Percentiles rank a stretch among this genome's conserved stretches.
These are phyloP conservation scores for Diprion similis DNA, from an alignment of 1,140 invertebrate genomes.

Conservation along the genomic window DNA sequence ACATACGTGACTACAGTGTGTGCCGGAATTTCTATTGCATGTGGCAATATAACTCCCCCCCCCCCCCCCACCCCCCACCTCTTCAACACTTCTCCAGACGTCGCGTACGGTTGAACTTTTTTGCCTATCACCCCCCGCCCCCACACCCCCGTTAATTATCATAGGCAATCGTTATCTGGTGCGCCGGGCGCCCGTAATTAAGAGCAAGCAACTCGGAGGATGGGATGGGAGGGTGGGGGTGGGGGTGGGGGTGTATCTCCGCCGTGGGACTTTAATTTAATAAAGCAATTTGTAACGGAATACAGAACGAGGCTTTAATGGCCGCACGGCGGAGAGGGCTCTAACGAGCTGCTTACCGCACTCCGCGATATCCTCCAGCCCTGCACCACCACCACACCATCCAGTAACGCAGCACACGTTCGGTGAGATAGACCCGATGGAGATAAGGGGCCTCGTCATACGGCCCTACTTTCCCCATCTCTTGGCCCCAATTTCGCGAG, in stretches of 20 bases:
- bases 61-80: too few species aligned
- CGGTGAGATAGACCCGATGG: too few species aligned
- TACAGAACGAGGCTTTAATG: conserved; percentile 62
- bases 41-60: too few species aligned
- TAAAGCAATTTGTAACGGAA: conserved; percentile 61
- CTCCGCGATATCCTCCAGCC: conserved; percentile 20
- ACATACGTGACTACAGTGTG: too few species aligned
- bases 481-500: neutral
- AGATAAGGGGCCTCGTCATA: too few species aligned
- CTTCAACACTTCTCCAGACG: too few species aligned
- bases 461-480: neutral
- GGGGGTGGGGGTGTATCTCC: neutral
- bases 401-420: conserved; percentile 4
- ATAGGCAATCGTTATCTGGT: neutral
- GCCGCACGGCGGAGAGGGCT: conserved; percentile 58
- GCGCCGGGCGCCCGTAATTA: neutral
- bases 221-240: too few species aligned
- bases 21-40: too few species aligned
- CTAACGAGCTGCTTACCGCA: conserved; percentile 62
- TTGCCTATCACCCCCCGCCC: neutral
- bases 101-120: too few species aligned
- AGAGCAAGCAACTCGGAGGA: neutral
- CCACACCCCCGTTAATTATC: neutral
- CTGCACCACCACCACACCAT: conserved; percentile 8
- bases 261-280: conserved; percentile 56